Evolutionary conservation across 2,888 invertebrate species (phyloP).

Genomic region (Tinea trinotella): DNA sequence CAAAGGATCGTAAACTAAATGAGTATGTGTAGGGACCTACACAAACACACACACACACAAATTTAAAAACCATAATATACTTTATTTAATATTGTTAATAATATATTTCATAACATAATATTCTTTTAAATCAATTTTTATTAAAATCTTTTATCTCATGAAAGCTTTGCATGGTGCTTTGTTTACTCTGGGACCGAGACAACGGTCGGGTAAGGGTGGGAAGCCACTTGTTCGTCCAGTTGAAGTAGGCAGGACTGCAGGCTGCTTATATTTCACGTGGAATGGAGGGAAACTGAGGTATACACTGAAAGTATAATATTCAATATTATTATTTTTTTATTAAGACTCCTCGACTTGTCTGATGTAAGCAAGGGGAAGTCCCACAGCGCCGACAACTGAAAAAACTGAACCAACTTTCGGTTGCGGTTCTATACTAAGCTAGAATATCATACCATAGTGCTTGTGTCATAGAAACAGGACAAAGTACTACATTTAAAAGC

Average conservation of each 20-base stretch:
- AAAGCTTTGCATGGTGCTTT: conserved; percentile 69
- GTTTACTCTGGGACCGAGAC: conserved; percentile 69
- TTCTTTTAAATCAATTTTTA: not conserved
- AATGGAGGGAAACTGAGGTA: conserved; percentile 71
- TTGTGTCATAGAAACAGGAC: no score
- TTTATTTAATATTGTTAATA: no score
- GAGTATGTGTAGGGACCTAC: not conserved
- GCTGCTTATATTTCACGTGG: conserved; percentile 74
- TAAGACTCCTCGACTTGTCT: no score
- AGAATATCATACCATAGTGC: no score
- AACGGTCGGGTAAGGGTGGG: conserved; percentile 70
- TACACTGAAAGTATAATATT: conserved; percentile 39
- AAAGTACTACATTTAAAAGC: no score
- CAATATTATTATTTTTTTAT: not conserved
- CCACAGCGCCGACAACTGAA: no score
- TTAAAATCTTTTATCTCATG: conserved; percentile 34
- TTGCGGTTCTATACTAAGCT: no score
- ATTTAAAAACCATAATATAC: not conserved
- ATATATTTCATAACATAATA: no score
- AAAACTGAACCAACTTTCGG: no score
- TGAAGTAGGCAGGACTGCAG: conserved; percentile 63
- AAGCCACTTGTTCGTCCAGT: conserved; percentile 60
- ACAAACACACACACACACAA: not conserved
- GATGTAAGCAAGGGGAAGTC: no score
- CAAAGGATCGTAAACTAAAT: no score